Evolutionary conservation across 2,888 invertebrate genomes (phyloP).

Genomic region (Aphodius granarius): DNA sequence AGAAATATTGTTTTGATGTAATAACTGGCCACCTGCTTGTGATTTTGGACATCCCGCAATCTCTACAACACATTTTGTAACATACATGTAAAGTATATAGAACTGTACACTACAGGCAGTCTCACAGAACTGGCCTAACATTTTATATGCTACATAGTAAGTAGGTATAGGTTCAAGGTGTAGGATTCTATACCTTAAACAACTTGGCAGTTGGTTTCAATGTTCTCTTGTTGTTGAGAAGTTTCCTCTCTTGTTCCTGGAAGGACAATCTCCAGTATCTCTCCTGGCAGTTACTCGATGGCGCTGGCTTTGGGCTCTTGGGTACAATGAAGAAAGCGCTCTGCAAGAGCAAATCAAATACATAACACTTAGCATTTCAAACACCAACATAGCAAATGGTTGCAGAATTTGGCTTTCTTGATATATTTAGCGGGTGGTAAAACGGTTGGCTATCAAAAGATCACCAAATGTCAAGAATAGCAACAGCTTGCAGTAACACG

Average conservation of each 20-base stretch:
- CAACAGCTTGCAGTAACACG: neutral
- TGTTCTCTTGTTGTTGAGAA: constrained; percentile 54
- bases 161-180: neutral
- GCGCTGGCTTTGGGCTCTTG: constrained; percentile 53
- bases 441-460: too few species aligned
- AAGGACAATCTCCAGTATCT: constrained; percentile 62
- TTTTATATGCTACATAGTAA: neutral
- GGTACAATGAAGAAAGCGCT: constrained; percentile 57
- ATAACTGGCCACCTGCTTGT: constrained; percentile 59
- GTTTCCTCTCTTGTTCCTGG: constrained; percentile 58
- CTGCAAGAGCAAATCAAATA: neutral
- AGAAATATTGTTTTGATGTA: constrained; percentile 60
- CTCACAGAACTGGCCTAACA: too few species aligned
- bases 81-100: too few species aligned
- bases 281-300: constrained; percentile 30
- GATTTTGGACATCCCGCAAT: constrained; percentile 54
- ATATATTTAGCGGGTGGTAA: too few species aligned
- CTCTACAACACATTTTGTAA: constrained; percentile 48
- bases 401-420: too few species aligned
- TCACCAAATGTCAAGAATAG: neutral
- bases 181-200: too few species aligned
- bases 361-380: neutral
- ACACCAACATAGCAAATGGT: too few species aligned
- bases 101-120: too few species aligned
- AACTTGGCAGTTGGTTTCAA: constrained; percentile 56